phyloP scores from a whole-genome alignment of 2,888 invertebrate genomes.

The Oegoconia quadripuncta region DNA sequence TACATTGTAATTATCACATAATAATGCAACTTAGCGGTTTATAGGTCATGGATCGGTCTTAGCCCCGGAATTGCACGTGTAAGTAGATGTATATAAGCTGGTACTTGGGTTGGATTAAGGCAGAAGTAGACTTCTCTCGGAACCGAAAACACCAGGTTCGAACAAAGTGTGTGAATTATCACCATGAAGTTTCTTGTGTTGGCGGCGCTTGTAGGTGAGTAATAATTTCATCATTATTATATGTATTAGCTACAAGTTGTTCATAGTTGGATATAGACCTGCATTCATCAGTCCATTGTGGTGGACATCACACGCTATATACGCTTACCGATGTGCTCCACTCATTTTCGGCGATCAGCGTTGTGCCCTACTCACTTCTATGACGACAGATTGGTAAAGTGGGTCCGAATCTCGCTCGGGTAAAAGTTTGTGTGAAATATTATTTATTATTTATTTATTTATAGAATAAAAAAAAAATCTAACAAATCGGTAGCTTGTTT shows the following conservation, averaged over 20 bases:
- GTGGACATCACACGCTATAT: too few relatives aligned
- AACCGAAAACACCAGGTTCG: constrained; percentile 27
- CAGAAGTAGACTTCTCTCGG: constrained; percentile 59
- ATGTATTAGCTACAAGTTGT: neutral
- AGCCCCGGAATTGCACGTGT: constrained; percentile 38
- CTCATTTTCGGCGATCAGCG: too few relatives aligned
- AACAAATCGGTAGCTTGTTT: too few relatives aligned
- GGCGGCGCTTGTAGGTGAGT: constrained; percentile 67
- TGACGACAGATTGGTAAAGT: too few relatives aligned
- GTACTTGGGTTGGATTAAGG: neutral
- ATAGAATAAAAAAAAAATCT: too few relatives aligned
- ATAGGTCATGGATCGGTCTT: constrained; percentile 11
- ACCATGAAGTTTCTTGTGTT: constrained; percentile 61
- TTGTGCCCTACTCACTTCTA: too few relatives aligned
- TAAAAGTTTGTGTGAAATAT: too few relatives aligned
- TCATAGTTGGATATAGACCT: too few relatives aligned
- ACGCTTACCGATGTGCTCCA: too few relatives aligned
- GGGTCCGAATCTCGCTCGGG: too few relatives aligned
- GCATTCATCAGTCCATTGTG: too few relatives aligned
- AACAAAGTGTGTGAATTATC: constrained; percentile 19
- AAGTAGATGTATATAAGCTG: constrained; percentile 49
- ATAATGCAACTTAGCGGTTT: neutral
- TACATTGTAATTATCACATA: neutral
- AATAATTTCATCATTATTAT: constrained; percentile 8
- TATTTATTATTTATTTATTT: too few relatives aligned